Base-by-base conservation (phyloP, 2,113 vertebrate genomes). In the Eonycteris spelaea region DNA sequence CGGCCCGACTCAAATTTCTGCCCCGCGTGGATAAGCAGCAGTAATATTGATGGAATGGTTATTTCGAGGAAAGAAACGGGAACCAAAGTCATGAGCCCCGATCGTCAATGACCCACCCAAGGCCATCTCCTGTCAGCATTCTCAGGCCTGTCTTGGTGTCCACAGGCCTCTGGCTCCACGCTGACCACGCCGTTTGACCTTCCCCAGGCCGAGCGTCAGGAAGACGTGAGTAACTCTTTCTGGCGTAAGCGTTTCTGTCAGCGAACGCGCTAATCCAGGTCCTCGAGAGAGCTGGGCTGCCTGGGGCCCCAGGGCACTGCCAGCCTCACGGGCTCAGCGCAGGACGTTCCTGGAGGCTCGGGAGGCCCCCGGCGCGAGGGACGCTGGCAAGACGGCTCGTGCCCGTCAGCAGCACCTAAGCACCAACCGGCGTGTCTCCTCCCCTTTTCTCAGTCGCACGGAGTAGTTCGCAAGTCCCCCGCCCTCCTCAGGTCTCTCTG, bases 101-200 rank as follows among this genome's bases (percentile, higher is more conserved):
- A 1, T 12, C 80, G 85, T 26, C 0, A 1, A 5, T 15, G 19
- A 15, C 16, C 0, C 18, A 11, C 14, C 24, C 4, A 11, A 28
- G 28, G 57, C 15, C 0, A 2, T 8, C 5, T 21, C 28, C 5
- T 3, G 43, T 14, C 65, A 18, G 21, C 5, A 2, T 30, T 8
- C 38, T 26, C 0, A 0, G 73, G 7, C 24, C 57, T 83, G 11
- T 22, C 22, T 18, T 2, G 0, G 6, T 5, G 40, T 53, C n/a
- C 35, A 43, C 59, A 1, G 12, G 22, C 73, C 24, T 24, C 28
- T 38, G 24, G 48, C 84, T 86, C 38, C 35, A 22, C 5, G 0
- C 18, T 22, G 14, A 53, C 63, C 63, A 5, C 0, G 0, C 33
- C 2, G 55, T 61, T 38, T 8, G 18, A 26, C 79, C 53, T 55